Evolutionary conservation across 2,888 invertebrate genomes (phyloP), one percentile per base, ranked within the genome.

Genomic region (Vesta saturnalis): DNA sequence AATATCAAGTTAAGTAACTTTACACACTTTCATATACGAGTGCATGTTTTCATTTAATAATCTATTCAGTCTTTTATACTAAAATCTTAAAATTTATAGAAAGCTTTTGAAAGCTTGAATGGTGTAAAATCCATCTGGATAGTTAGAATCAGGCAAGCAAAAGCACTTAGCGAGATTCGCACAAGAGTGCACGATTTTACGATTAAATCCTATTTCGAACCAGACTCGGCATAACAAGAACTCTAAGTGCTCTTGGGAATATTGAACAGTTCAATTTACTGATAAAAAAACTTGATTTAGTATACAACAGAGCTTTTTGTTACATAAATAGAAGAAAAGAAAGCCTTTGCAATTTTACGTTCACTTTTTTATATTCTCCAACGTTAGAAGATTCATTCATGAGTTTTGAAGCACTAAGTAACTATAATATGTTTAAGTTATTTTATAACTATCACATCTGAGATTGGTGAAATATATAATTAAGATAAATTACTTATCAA

Each of bases 201-300:
- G 80, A 80, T 81, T 80, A 80, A 81, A 80, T 80, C 80, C 79
- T 78, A 79, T 79, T 79, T 74, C 77, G 73, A 74, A 72, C 74
- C 77, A 78, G 79, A 78, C 79, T 77, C 74, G 76, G 78, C 78
- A 79, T 80, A 79, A 78, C 79, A 81, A 78, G 78, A 72, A 73
- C 66, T 70, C 74, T 72, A 77, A 79, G 79, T 80, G 79, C 79
- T 77, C 78, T 76, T 72, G 76, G 73, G 81, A 80, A 80, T 81
- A 80, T 80, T 79, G 78, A 80, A 79, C 75, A 76, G 78, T 78
- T 77, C 78, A 78, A 78, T 77, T 77, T 76, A 72, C 72, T 72
- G 73, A 74, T 74, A 75, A 73, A 75, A 73, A 71, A 61, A 64
- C 64, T 60, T 68, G 54, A 47, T 60, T 64, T 55, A 22, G 35